Base-by-base conservation (phyloP, 64 coral and sea anemone species). In the Pocillopora damicornis region DNA sequence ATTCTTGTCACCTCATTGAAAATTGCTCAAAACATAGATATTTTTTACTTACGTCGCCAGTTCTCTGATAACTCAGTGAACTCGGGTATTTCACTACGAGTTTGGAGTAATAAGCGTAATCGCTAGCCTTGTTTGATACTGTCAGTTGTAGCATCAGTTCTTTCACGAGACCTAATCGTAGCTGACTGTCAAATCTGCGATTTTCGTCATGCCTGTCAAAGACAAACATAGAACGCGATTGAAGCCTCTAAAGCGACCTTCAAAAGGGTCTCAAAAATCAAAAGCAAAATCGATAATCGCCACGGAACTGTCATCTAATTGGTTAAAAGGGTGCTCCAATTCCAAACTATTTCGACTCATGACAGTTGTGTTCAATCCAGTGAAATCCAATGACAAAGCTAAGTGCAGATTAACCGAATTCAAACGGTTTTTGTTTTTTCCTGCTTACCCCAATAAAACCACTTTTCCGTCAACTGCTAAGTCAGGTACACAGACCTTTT, bases 401-500 rank as follows among this genome's bases (percentile, higher is more conserved):
- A 51, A 51, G 42, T 4, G 42, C 7, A 7, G 7, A 51, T 51
- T 51, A 7, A 51, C 3, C 42, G 42, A 51, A 51, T 51, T 51
- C 42, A 51, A 4, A 4, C 4, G 1, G 16, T 63, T 2, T 63
- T 35, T 36, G 1, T 15, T 14, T 37, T 75, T 42, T 80, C 11
- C 18, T 58, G 37, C 79, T 63, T 75, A 90, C 89, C 89, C 79
- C 13, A 81, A 58, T 60, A 90, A 60, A n/a, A 45, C 30, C 25
- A 76, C 80, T 20, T 63, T 25, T 56, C 79, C 89, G 8, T 72
- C 60, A 11, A 90, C 78, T 35, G 89, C 59, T 35, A 90, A n/a
- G 76, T 90, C 89, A 15, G 89, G 89, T 20, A 74, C 37, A 76
- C 89, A 90, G 15, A 90, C 60, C 25, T 76, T 15, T 14, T 35